Evolutionary conservation across 1,140 invertebrate genomes (phyloP), one percentile per base, ranked within the genome.

Genomic region (Drosophila kepulauana): DNA sequence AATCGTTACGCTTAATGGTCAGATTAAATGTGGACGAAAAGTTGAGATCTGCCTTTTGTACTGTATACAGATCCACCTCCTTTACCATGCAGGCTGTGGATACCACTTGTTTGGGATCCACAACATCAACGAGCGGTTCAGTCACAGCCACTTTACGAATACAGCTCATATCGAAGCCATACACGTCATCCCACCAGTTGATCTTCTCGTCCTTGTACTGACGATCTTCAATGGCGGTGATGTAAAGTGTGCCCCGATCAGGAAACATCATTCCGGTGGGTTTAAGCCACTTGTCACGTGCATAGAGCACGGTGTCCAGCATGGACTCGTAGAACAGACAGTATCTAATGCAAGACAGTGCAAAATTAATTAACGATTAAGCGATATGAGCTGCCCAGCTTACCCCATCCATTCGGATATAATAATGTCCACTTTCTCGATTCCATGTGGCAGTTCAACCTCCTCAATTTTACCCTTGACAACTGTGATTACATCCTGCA

Each of bases 141-240:
- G 97, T 97, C 67, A 99, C 99, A 5, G 99, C 99, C 35, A 99
- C 97, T 93, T 99, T 97, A 43, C 98, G 94, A 90, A 99, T 99
- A 74, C 97, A 98, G 88, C 97, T 98, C 99, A 99, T 99, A 92
- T 99, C 97, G 93, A 99, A 99, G 43, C 99, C 99, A 92, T 99
- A 99, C 0, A 99, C 99, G 94, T 99, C 98, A 84, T 99, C 98
- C 99, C 99, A 99, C 99, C 99, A 99, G 93, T 99, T 99, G 72
- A 99, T 99, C 93, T 99, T 99, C 87, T 99, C 99, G 93, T 99
- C 99, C 93, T 99, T 99, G 93, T 99, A 99, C 93, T 99, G 99
- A 30, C 99, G 95, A 93, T 99, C 99, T 93, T 99, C 99, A 78
- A 99, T 99, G 13, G 97, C 99, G 5, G 91, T 92, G 20, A 99